Evolutionary conservation across 2,113 vertebrate genomes (phyloP).

Genomic region (Upupa epops): DNA sequence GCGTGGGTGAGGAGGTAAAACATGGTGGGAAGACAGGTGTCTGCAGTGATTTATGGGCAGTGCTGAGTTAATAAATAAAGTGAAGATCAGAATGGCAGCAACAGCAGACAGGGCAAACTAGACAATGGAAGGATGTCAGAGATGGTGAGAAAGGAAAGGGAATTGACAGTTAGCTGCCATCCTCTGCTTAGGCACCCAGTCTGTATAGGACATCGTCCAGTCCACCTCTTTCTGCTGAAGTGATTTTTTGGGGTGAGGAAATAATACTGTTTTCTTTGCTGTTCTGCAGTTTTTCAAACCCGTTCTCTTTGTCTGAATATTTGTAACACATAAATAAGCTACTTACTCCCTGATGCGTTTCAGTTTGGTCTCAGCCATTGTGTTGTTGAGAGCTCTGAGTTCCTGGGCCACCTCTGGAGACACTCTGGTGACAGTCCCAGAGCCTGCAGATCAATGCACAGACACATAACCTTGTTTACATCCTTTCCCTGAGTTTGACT

Average conservation of each 20-base stretch:
- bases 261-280: not conserved
- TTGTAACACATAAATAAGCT: not conserved
- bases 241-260: not conserved
- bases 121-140: not conserved
- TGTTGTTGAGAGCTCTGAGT: constrained; percentile 61
- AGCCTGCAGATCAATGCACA: constrained; percentile 76
- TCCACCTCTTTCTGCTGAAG: not conserved
- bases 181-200: not conserved
- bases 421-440: constrained; percentile 26
- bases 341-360: constrained; percentile 77
- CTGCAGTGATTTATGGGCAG: not conserved
- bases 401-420: constrained; percentile 18
- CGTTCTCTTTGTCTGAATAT: not conserved
- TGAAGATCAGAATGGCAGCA: fast-evolving
- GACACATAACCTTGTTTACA: constrained; percentile 51
- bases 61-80: not conserved
- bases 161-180: not conserved
- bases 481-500: not conserved
- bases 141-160: not conserved
- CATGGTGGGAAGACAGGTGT: not conserved
- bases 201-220: not conserved
- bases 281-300: not conserved
- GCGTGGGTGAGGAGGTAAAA: not conserved
- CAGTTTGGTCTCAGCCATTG: constrained; percentile 70
- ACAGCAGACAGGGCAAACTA: not conserved